phyloP scores from a whole-genome alignment of 2,888 invertebrate genomes.

The Lasioglossum leucozonium region DNA sequence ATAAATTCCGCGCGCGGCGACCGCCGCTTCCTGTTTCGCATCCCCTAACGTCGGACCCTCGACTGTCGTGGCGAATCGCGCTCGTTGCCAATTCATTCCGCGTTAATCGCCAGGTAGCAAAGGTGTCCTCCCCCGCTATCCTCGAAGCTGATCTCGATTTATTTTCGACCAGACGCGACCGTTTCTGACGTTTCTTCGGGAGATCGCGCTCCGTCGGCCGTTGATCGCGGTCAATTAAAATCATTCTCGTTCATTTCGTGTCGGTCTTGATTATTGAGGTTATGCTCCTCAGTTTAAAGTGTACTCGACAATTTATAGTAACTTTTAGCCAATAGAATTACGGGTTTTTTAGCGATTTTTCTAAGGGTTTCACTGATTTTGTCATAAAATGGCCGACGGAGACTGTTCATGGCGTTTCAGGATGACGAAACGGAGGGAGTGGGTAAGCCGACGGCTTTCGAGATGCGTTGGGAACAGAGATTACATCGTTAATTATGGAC shows the following conservation, averaged over 20 bases:
- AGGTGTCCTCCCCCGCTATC: not conserved
- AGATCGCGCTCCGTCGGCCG: not conserved
- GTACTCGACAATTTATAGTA: not conserved
- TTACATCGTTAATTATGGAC: not conserved
- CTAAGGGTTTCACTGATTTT: not conserved
- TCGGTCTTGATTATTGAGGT: not conserved
- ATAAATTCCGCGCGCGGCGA: constrained; percentile 75
- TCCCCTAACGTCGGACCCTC: not conserved
- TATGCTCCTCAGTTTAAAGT: not conserved
- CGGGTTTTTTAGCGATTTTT: too few species aligned
- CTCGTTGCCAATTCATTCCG: constrained; percentile 39
- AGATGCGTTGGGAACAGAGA: not conserved
- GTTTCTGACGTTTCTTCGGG: not conserved
- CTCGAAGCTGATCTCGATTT: not conserved
- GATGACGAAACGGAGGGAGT: not conserved
- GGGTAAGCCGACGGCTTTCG: not conserved
- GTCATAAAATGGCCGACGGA: not conserved
- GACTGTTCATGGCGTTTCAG: not conserved
- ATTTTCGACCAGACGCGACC: not conserved
- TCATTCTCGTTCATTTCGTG: too few species aligned
- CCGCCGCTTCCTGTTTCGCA: constrained; percentile 20
- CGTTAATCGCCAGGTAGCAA: constrained; percentile 11
- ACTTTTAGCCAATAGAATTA: not conserved
- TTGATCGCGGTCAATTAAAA: not conserved
- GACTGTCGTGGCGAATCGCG: not conserved